phyloP scores from a whole-genome alignment of 2,797 vertebrate species.

The Myotis planiceps region DNA sequence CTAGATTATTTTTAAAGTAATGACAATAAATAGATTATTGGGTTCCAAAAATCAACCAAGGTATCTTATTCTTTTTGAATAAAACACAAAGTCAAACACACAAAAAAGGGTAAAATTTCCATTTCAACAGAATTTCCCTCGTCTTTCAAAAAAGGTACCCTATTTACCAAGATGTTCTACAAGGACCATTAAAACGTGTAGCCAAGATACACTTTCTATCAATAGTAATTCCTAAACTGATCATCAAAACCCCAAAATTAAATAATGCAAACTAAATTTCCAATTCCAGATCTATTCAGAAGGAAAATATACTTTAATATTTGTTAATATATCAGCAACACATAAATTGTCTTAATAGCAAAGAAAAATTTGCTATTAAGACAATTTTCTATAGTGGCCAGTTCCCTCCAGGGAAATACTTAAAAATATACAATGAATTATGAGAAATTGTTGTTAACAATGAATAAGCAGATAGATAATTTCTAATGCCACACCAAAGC shows the following conservation, averaged over 20 bases:
- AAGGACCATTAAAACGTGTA: neutral
- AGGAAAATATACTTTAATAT: neutral
- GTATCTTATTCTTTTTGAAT: neutral
- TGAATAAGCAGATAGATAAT: neutral
- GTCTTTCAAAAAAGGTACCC: neutral
- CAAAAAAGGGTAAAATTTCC: neutral
- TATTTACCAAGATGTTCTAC: constrained; percentile 1
- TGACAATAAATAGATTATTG: neutral
- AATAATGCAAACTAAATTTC: constrained; percentile 28
- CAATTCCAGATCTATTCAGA: neutral
- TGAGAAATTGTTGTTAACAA: constrained; percentile 43
- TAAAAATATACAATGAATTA: constrained; percentile 39
- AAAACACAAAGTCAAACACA: neutral
- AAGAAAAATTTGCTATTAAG: neutral
- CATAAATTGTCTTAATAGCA: neutral
- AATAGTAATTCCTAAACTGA: constrained; percentile 21
- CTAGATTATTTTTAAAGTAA: neutral
- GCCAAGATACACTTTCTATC: constrained; percentile 22
- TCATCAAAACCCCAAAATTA: neutral
- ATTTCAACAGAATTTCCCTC: neutral
- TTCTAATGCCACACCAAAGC: neutral
- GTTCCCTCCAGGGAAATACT: neutral
- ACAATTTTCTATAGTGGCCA: neutral
- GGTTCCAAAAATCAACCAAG: neutral
- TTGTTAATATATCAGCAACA: neutral